A percentile compares a stretch with the other conserved stretches of the same genome.
These are phyloP conservation scores for Xylocopa sonorina DNA, from an alignment of 1,140 invertebrate species.

Conservation along the genomic window DNA sequence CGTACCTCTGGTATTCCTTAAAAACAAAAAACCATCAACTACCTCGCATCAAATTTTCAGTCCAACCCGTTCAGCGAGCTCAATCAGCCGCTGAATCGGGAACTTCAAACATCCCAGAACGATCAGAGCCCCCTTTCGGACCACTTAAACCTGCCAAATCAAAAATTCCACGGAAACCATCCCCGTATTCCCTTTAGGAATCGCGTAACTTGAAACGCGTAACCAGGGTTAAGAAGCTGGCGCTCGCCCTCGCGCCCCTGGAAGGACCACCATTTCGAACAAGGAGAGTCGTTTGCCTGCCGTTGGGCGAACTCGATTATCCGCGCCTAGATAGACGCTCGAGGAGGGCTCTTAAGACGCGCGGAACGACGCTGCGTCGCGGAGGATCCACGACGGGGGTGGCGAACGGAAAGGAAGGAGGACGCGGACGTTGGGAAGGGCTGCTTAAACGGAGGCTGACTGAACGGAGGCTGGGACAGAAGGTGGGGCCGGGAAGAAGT, in stretches of 20 bases:
- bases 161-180: neutral
- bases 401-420: conserved; percentile 15
- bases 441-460: no score
- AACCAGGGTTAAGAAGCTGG: neutral
- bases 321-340: conserved; percentile 56
- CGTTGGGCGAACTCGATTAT: conserved; percentile 63
- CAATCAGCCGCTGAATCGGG: neutral
- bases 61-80: neutral
- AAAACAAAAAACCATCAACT: no score
- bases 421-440: neutral
- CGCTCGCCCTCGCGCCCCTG: neutral
- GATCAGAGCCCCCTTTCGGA: neutral
- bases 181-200: neutral
- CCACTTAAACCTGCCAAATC: neutral
- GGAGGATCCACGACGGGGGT: conserved; percentile 51
- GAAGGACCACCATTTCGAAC: neutral
- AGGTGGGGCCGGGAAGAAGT: conserved; percentile 53
- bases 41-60: no score
- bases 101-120: neutral
- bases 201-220: neutral
- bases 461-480: neutral
- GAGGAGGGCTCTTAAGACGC: conserved; percentile 50
- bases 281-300: conserved; percentile 53
- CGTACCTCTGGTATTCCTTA: neutral
- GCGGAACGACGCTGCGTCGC: conserved; percentile 63